phyloP scores from a whole-genome alignment of 2,888 invertebrate species.

The Enchytraeus crypticus region DNA sequence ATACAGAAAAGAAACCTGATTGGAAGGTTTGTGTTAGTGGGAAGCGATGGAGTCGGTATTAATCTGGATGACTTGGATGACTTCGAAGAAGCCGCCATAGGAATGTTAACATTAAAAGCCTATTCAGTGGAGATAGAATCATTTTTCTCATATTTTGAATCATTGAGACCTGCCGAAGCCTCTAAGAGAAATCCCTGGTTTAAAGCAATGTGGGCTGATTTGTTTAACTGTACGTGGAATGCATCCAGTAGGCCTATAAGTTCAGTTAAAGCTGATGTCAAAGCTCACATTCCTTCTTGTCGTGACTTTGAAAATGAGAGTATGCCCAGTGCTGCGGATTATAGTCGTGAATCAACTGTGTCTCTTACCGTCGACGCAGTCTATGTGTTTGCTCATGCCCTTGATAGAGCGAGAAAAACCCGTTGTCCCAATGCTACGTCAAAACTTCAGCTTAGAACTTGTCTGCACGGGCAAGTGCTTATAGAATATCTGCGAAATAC shows the following conservation, averaged over 20 bases:
- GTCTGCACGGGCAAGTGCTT: conserved; percentile 28
- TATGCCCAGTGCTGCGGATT: conserved; percentile 3
- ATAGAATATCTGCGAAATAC: conserved; percentile 26
- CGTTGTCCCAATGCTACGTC: neutral
- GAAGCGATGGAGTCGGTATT: conserved; percentile 35
- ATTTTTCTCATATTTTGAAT: conserved; percentile 31
- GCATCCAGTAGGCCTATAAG: too few species aligned
- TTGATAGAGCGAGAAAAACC: conserved; percentile 15
- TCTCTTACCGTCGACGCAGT: conserved; percentile 32
- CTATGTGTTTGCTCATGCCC: conserved; percentile 30
- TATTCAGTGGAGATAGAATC: conserved; percentile 9
- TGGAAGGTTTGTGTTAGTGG: conserved; percentile 35
- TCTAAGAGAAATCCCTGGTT: conserved; percentile 35
- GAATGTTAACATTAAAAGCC: conserved; percentile 28
- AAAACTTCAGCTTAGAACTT: conserved; percentile 5
- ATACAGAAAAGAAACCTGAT: conserved; percentile 21
- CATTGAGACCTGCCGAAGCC: conserved; percentile 21
- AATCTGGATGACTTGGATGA: conserved; percentile 28
- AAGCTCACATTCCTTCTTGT: neutral
- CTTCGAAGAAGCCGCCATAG: conserved; percentile 26
- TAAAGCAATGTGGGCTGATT: conserved; percentile 32
- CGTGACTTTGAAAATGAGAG: neutral
- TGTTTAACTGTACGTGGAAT: conserved; percentile 19
- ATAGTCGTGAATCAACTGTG: conserved; percentile 12
- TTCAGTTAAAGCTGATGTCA: neutral